phyloP scores from a whole-genome alignment of 2,797 vertebrate genomes.

The Pseudopleuronectes americanus region DNA sequence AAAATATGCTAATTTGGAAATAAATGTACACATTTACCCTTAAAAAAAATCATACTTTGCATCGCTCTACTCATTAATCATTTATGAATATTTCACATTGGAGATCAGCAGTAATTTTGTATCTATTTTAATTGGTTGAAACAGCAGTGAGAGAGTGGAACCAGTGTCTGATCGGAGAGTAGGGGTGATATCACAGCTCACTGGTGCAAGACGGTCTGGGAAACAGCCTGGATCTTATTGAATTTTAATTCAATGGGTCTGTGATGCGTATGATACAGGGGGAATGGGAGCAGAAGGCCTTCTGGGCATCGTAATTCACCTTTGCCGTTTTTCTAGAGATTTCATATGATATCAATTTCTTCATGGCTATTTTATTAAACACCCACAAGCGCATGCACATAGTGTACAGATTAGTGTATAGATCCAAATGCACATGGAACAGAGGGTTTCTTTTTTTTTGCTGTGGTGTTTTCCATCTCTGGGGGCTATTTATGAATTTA shows the following conservation, averaged over 20 bases:
- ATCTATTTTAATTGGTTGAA: constrained; percentile 61
- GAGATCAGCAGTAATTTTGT: constrained; percentile 54
- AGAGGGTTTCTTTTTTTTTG: constrained; percentile 9
- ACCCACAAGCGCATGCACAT: not conserved
- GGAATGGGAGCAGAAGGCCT: constrained; percentile 50
- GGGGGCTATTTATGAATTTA: constrained; percentile 5
- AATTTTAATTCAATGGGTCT: constrained; percentile 79
- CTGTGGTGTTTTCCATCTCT: constrained; percentile 16
- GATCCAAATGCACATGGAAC: constrained; percentile 6
- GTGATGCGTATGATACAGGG: constrained; percentile 66
- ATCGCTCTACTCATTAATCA: constrained; percentile 36
- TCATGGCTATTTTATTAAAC: constrained; percentile 41
- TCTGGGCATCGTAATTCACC: constrained; percentile 59
- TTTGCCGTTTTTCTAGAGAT: constrained; percentile 45
- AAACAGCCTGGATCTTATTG: constrained; percentile 77
- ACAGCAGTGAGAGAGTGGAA: constrained; percentile 34
- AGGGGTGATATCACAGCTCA: constrained; percentile 79
- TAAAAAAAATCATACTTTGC: constrained; percentile 10
- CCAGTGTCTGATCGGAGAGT: constrained; percentile 66
- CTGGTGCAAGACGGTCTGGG: constrained; percentile 72
- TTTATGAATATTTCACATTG: constrained; percentile 30
- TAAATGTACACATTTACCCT: not conserved
- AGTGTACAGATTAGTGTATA: not conserved
- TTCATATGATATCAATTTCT: constrained; percentile 58
- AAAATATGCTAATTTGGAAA: not conserved